phyloP scores from a whole-genome alignment of 2,113 vertebrate species.

The Lucifuga dentata region DNA sequence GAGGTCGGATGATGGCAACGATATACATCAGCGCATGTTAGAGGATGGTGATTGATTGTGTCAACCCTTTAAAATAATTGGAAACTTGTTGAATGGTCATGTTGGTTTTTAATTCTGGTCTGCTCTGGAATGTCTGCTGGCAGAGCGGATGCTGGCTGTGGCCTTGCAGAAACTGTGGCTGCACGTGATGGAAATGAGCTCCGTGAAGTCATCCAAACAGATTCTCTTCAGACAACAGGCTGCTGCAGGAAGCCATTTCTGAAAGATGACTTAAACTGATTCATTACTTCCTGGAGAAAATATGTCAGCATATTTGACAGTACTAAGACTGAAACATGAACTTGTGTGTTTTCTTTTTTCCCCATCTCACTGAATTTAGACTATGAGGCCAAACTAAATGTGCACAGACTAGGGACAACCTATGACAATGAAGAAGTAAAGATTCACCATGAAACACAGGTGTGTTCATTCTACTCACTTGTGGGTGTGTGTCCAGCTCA shows the following conservation, averaged over 20 bases:
- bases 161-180: conserved; percentile 16
- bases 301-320: conserved; percentile 31
- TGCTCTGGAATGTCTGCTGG: too few species aligned
- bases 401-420: not conserved
- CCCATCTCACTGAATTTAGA: too few species aligned
- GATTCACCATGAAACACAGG: conserved; percentile 11
- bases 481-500: not conserved
- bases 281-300: conserved; percentile 44
- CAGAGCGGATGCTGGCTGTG: too few species aligned
- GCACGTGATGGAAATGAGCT: not conserved
- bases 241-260: conserved; percentile 31
- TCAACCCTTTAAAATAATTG: too few species aligned
- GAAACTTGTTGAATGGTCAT: too few species aligned
- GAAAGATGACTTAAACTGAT: conserved; percentile 37
- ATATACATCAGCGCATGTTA: too few species aligned
- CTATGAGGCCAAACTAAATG: not conserved
- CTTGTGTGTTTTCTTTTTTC: conserved; percentile 21
- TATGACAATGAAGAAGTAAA: not conserved
- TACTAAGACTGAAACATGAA: conserved; percentile 1
- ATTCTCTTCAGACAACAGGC: conserved; percentile 4
- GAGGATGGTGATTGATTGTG: too few species aligned
- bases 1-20: too few species aligned
- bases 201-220: conserved; percentile 13
- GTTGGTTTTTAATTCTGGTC: too few species aligned
- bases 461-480: not conserved